Conservation (phyloP, 1,140 invertebrate species). For the Ostrea edulis region DNA sequence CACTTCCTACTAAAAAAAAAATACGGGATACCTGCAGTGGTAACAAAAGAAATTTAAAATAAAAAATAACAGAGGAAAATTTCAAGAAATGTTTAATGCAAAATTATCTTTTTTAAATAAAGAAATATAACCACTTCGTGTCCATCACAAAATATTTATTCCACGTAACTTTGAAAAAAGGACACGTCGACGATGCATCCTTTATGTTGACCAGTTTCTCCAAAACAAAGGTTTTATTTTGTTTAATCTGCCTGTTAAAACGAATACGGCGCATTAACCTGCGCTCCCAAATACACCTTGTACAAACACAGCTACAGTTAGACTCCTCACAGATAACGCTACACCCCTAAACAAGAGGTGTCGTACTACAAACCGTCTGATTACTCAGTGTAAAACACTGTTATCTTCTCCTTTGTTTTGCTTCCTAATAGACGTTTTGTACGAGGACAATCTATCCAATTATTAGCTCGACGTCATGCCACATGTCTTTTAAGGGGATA, state of each 20-base stretch:
- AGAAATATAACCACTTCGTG: too few relatives aligned
- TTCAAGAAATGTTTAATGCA: too few relatives aligned
- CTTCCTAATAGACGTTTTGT: neutral
- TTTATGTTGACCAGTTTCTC: neutral
- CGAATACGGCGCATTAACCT: neutral
- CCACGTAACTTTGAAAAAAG: neutral
- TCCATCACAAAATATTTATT: too few relatives aligned
- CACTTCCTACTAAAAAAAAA: too few relatives aligned
- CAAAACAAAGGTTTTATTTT: conserved; percentile 12
- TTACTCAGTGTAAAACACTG: neutral
- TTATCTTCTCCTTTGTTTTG: neutral
- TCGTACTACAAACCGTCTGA: neutral
- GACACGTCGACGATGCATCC: neutral
- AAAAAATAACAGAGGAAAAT: too few relatives aligned
- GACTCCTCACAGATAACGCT: neutral
- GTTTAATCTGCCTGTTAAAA: neutral
- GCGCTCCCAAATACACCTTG: conserved; percentile 2
- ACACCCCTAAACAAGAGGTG: conserved; percentile 20
- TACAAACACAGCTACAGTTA: neutral
- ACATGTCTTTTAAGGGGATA: neutral
- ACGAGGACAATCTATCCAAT: neutral
- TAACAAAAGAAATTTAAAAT: too few relatives aligned
- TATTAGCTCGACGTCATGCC: neutral
- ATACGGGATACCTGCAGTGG: too few relatives aligned
- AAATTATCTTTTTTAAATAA: too few relatives aligned